Conservation (phyloP, 1,140 invertebrate genomes). For the Lanistes nyassanus region DNA sequence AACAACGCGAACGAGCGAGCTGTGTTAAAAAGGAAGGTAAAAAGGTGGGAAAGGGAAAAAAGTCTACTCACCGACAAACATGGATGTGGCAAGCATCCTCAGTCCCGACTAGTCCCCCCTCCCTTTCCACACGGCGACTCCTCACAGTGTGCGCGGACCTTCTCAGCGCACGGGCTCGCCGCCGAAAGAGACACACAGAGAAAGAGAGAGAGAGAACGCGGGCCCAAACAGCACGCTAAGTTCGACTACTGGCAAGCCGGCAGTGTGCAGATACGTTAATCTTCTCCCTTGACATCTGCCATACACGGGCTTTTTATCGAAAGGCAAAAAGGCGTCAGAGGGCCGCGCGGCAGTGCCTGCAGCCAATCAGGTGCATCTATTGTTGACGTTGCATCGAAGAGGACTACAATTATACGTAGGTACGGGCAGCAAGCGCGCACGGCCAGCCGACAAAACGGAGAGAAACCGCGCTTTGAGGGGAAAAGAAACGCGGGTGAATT, state of each 20-base stretch:
- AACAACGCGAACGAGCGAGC: background rate
- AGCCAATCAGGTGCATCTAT: slow-evolving; percentile 12
- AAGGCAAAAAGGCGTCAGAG: background rate
- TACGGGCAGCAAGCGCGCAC: no score
- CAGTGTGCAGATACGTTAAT: slow-evolving; percentile 9
- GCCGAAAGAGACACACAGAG: background rate
- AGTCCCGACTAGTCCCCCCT: background rate
- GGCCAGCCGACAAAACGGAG: no score
- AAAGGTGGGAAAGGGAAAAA: background rate
- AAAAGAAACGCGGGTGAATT: no score
- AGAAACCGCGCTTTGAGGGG: no score
- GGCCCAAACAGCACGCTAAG: background rate
- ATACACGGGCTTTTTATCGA: slow-evolving; percentile 7
- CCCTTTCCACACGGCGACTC: background rate
- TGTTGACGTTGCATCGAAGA: background rate
- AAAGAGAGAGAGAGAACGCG: background rate
- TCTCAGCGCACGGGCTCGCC: background rate
- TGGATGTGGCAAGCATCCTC: slow-evolving; percentile 6
- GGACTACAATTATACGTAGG: background rate
- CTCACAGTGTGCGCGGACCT: background rate
- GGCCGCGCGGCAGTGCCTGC: background rate
- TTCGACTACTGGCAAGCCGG: background rate
- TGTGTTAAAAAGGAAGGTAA: no score
- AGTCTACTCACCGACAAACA: background rate
- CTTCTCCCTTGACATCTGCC: slow-evolving; percentile 8